These are phyloP conservation scores for Drosophila hamatofila DNA, from an alignment of 2,888 invertebrate species.

Conservation along the genomic window DNA sequence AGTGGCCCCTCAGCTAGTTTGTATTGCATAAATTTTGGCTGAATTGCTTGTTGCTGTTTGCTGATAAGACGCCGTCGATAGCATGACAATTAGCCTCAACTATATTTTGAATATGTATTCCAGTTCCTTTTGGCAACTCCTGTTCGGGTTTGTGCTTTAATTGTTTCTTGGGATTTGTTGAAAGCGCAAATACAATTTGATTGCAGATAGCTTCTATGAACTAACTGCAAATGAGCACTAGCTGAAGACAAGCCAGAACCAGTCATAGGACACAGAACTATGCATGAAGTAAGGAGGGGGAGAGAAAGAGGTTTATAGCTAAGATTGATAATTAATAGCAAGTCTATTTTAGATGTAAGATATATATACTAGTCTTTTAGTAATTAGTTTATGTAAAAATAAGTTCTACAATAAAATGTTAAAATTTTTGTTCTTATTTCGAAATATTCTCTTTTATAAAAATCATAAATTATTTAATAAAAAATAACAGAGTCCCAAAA, in stretches of 20 bases:
- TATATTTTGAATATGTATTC: slow-evolving; percentile 57
- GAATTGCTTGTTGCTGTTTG: slow-evolving; percentile 64
- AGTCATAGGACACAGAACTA: background rate
- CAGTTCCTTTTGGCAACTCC: background rate
- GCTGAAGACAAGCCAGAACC: background rate
- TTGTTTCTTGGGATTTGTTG: slow-evolving; percentile 73
- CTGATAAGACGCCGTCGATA: slow-evolving; percentile 72
- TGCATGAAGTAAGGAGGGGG: background rate
- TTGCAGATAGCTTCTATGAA: slow-evolving; percentile 51
- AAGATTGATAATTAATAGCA: background rate
- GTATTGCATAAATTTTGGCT: slow-evolving; percentile 69
- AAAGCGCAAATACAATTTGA: slow-evolving; percentile 69
- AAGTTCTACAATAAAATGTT: too few species aligned
- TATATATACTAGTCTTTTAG: too few species aligned
- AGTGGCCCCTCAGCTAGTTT: slow-evolving; percentile 40
- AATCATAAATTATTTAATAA: too few species aligned
- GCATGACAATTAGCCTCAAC: slow-evolving; percentile 77
- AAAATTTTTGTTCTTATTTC: too few species aligned
- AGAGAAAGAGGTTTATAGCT: background rate
- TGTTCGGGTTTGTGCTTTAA: slow-evolving; percentile 48
- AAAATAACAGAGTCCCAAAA: too few species aligned
- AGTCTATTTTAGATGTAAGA: too few species aligned
- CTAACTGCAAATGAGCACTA: slow-evolving; percentile 2
- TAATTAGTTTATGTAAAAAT: too few species aligned
- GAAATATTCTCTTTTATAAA: too few species aligned